A percentile compares a stretch with the other conserved stretches of the same genome.
phyloP scores from a whole-genome alignment of 2,888 invertebrate genomes.

The Agonopterix heracliana region DNA sequence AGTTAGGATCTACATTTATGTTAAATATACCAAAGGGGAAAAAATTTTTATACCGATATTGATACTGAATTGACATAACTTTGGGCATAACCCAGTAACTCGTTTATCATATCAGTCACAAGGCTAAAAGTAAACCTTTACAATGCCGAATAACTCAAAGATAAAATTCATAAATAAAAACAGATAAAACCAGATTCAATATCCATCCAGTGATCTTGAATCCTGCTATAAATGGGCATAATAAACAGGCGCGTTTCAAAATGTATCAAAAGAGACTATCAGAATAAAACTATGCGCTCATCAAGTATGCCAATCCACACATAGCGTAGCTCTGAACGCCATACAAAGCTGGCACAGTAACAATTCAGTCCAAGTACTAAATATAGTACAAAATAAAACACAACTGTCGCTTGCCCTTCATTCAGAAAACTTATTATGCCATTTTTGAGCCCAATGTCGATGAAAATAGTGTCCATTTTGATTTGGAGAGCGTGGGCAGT shows the following conservation, averaged over 20 bases:
- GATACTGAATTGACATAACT: too few species aligned
- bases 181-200: background rate
- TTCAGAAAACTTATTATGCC: constrained; percentile 41
- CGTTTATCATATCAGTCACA: too few species aligned
- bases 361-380: constrained; percentile 70
- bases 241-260: too few species aligned
- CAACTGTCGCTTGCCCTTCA: constrained; percentile 74
- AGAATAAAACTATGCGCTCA: constrained; percentile 22
- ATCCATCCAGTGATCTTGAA: too few species aligned
- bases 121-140: too few species aligned
- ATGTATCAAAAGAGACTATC: background rate
- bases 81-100: too few species aligned
- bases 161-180: background rate
- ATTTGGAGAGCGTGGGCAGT: constrained; percentile 35
- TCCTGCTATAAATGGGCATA: too few species aligned
- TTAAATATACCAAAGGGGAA: too few species aligned
- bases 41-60: too few species aligned
- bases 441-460: constrained; percentile 42
- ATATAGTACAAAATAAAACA: constrained; percentile 76
- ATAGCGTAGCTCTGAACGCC: constrained; percentile 32
- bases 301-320: constrained; percentile 51
- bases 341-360: constrained; percentile 67
- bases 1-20: too few species aligned
- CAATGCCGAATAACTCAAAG: background rate
- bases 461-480: constrained; percentile 49